Evolutionary conservation across 2,888 invertebrate genomes (phyloP), one percentile per base, ranked within the genome.

Genomic region (Escarpia spicata): DNA sequence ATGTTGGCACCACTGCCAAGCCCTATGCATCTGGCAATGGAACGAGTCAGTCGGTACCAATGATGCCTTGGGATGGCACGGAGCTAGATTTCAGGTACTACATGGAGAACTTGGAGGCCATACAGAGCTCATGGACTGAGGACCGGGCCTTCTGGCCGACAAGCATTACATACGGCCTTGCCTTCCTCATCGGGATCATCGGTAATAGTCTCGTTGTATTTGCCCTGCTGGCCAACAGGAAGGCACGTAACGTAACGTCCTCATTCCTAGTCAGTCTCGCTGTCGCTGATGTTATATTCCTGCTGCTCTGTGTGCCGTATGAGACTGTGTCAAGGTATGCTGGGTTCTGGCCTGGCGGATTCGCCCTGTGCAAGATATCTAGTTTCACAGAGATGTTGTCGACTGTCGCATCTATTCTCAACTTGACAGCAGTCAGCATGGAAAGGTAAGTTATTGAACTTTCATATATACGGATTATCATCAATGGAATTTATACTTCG

Each of bases 341-440:
- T 9, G 92, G 91, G 44, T 90, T 37, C 93, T 97, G 97, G 97
- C 96, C 96, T 44, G 96, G 96, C 26, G 96, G 96, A 19, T 96
- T 96, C 44, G 95, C 96, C n/a, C 95, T 97, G 90, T 97, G 97
- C 95, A 97, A 97, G 95, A 93, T 97, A 92, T 96, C 97, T 0
- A 96, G 96, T 60, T 97, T 96, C 94, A 96, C 96, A 3, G 97
- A 97, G 94, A 96, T 97, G 94, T 95, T 97, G 43, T 96, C 97
- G 0, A 97, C 97, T 1, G 96, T 96, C 8, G 97, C 97, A 0
- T 97, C 97, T 19, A 97, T 97, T 3, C 96, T 97, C 89, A 97
- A 97, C 94, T 95, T 97, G 12, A 96, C 97, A 52, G 97, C 97
- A 2, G 97, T 97, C 93, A 97, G 97, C 90, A 94, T 97, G 4